phyloP scores from a whole-genome alignment of 53 echinoderm and acorn worm genomes.

The Mesocentrotus franciscanus region DNA sequence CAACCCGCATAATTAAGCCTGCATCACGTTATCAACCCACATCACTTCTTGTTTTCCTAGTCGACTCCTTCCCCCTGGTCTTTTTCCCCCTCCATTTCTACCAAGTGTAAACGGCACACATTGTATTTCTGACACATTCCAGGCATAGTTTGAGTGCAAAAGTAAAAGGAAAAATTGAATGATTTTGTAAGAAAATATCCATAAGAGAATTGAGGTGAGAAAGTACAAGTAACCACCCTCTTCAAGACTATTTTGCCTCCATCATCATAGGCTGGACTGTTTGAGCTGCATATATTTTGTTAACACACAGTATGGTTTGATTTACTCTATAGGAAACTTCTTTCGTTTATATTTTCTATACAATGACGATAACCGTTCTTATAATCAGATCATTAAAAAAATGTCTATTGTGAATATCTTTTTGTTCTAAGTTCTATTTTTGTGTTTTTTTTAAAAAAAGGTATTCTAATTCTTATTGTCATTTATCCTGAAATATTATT shows the following conservation, averaged over 20 bases:
- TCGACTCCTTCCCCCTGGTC: neutral
- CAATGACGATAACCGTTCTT: neutral
- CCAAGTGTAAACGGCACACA: constrained; percentile 11
- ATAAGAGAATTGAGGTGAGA: constrained; percentile 7
- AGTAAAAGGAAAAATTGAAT: constrained; percentile 19
- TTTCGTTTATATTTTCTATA: neutral
- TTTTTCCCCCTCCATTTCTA: neutral
- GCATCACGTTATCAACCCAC: neutral
- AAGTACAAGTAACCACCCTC: neutral
- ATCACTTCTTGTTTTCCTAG: constrained; percentile 10
- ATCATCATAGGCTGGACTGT: neutral
- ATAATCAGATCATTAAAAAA: no score
- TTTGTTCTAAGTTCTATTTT: neutral
- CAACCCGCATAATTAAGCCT: neutral
- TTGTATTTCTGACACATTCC: constrained; percentile 22
- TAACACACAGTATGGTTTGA: neutral
- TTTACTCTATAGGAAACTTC: neutral
- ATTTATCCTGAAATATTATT: neutral
- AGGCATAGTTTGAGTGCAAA: constrained; percentile 17
- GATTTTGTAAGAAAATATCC: constrained; percentile 24
- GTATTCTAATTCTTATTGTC: neutral
- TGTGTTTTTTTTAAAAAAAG: neutral
- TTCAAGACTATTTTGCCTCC: neutral
- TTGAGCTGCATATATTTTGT: neutral
- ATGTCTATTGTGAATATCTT: no score